A percentile compares a stretch with the other conserved stretches of the same genome.
Conservation (phyloP, 2,888 invertebrate species). For the Teleiodes luculella region DNA sequence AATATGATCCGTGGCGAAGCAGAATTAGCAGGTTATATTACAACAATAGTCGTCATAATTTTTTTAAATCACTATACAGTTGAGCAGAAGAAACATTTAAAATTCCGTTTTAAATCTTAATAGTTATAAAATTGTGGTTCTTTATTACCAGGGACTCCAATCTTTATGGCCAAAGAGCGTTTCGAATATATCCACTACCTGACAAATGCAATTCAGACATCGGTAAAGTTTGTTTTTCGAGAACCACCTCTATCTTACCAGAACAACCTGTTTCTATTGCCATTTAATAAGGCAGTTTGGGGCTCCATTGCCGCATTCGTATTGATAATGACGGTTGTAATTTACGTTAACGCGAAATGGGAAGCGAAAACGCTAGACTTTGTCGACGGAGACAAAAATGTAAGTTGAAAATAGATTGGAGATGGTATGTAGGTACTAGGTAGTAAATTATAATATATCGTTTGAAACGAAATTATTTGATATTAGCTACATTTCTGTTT, state of each 20-base stretch:
- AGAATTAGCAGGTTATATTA: slow-evolving; percentile 49
- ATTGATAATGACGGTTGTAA: slow-evolving; percentile 31
- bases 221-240: slow-evolving; percentile 78
- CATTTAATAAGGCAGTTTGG: slow-evolving; percentile 81
- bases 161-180: slow-evolving; percentile 42
- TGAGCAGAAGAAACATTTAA: too few species aligned
- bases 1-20: slow-evolving; percentile 42
- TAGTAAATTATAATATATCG: too few species aligned
- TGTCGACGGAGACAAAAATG: background rate
- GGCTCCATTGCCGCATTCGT: slow-evolving; percentile 65
- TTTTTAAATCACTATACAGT: too few species aligned
- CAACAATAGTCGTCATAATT: background rate
- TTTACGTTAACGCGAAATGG: slow-evolving; percentile 5
- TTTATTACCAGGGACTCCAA: slow-evolving; percentile 40
- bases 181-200: slow-evolving; percentile 60
- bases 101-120: too few species aligned
- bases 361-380: background rate
- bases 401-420: background rate
- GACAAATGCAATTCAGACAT: slow-evolving; percentile 53
- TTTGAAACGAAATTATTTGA: too few species aligned
- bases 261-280: slow-evolving; percentile 81
- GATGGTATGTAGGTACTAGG: too few species aligned
- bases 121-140: too few species aligned
- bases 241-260: slow-evolving; percentile 82
- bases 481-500: too few species aligned